phyloP scores from a whole-genome alignment of 2,888 invertebrate species.

The Muschampia plurimacula region DNA sequence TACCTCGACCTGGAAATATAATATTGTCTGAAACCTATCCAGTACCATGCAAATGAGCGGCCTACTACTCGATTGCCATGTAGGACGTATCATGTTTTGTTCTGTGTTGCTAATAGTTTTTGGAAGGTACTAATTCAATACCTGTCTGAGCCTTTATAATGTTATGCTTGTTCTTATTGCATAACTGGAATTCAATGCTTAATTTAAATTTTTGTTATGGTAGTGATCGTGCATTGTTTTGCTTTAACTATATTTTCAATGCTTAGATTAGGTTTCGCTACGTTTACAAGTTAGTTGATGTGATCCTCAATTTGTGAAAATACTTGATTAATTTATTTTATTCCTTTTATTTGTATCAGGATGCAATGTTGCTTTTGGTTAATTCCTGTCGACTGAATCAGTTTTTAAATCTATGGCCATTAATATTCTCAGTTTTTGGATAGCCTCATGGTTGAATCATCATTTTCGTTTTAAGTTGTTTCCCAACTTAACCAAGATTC shows the following conservation, averaged over 20 bases:
- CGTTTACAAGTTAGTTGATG: neutral
- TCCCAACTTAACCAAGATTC: neutral
- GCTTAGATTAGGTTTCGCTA: neutral
- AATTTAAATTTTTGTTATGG: slow-evolving; percentile 21
- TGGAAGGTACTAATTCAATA: slow-evolving; percentile 8
- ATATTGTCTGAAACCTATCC: slow-evolving; percentile 33
- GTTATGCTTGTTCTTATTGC: slow-evolving; percentile 14
- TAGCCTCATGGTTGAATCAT: slow-evolving; percentile 1
- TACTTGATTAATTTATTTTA: no score
- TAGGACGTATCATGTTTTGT: slow-evolving; percentile 32
- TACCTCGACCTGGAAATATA: slow-evolving; percentile 34
- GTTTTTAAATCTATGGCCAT: neutral
- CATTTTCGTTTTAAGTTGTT: slow-evolving; percentile 15
- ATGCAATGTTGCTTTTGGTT: neutral
- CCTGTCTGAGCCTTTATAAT: neutral
- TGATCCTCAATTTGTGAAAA: no score
- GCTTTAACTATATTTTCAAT: neutral
- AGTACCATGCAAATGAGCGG: slow-evolving; percentile 29
- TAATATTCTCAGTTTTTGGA: slow-evolving; percentile 10
- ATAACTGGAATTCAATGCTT: slow-evolving; percentile 30
- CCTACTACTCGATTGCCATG: slow-evolving; percentile 37
- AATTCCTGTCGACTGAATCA: neutral
- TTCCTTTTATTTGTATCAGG: no score
- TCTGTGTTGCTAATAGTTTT: slow-evolving; percentile 4
- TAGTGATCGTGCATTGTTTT: slow-evolving; percentile 15